Conservation (phyloP, 1,140 invertebrate species). For the Orussus abietinus region DNA sequence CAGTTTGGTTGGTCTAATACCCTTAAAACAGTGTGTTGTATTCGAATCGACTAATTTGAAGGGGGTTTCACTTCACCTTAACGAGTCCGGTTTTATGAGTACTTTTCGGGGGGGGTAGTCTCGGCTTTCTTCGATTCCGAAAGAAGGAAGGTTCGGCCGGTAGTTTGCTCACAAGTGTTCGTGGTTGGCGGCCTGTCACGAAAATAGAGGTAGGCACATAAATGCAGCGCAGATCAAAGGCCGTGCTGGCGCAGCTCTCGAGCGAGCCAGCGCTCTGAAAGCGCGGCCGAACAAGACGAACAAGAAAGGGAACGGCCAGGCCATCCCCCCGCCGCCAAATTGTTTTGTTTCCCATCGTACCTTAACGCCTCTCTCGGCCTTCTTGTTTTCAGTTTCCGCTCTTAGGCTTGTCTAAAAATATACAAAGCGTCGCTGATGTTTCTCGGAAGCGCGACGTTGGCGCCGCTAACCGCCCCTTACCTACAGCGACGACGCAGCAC, state of each 20-base stretch:
- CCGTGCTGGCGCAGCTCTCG: too few relatives aligned
- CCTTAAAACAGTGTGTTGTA: too few relatives aligned
- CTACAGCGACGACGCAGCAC: too few relatives aligned
- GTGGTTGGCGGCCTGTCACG: not conserved
- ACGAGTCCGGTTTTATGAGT: too few relatives aligned
- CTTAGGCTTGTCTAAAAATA: not conserved
- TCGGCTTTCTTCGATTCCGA: too few relatives aligned
- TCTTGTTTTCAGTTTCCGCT: not conserved
- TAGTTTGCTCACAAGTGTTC: not conserved
- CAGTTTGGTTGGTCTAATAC: too few relatives aligned
- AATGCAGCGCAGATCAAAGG: not conserved
- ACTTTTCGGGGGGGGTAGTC: too few relatives aligned
- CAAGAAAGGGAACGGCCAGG: conserved; percentile 1
- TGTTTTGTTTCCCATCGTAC: not conserved
- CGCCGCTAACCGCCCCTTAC: too few relatives aligned
- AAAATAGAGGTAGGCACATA: not conserved
- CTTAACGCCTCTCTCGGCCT: not conserved
- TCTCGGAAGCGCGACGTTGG: not conserved
- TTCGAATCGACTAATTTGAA: too few relatives aligned
- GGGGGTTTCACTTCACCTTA: too few relatives aligned
- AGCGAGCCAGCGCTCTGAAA: too few relatives aligned
- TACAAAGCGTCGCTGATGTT: not conserved
- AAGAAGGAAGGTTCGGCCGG: not conserved
- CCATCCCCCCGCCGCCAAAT: not conserved
- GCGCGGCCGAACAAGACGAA: not conserved